Conservation (phyloP, 2,888 invertebrate genomes). For the Girardia tigrina region DNA sequence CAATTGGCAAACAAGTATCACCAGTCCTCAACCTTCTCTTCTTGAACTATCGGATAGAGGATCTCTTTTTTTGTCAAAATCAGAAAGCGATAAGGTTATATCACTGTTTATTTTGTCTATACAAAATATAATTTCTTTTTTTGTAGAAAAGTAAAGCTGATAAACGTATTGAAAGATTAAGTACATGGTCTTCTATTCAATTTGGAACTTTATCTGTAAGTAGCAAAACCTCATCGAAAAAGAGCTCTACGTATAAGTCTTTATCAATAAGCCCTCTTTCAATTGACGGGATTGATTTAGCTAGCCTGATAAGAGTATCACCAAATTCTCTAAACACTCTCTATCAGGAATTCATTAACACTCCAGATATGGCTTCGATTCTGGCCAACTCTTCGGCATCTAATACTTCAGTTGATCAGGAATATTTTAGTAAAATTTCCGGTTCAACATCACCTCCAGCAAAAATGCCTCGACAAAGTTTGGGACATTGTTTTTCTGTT, state of each 20-base stretch:
- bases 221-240: not conserved
- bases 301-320: not conserved
- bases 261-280: not conserved
- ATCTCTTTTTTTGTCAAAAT: not conserved
- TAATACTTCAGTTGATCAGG: not conserved
- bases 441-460: not conserved
- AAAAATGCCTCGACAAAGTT: not conserved
- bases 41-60: not conserved
- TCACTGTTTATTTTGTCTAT: not conserved
- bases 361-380: not conserved
- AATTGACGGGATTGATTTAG: conserved; percentile 14
- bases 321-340: not conserved
- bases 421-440: not conserved
- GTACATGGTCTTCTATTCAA: conserved; percentile 6
- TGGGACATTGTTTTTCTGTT: not conserved
- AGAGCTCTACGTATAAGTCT: not conserved
- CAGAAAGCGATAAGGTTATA: not conserved
- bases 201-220: conserved; percentile 17
- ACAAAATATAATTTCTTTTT: not conserved
- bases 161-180: not conserved
- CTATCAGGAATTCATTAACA: not conserved
- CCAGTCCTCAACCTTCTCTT: not conserved
- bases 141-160: not conserved
- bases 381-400: not conserved
- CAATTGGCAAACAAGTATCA: not conserved